Percentiles rank a stretch among this genome's conserved stretches.
These are phyloP conservation scores for Andrena bicolor DNA, from an alignment of 2,888 invertebrate genomes.

Conservation along the genomic window DNA sequence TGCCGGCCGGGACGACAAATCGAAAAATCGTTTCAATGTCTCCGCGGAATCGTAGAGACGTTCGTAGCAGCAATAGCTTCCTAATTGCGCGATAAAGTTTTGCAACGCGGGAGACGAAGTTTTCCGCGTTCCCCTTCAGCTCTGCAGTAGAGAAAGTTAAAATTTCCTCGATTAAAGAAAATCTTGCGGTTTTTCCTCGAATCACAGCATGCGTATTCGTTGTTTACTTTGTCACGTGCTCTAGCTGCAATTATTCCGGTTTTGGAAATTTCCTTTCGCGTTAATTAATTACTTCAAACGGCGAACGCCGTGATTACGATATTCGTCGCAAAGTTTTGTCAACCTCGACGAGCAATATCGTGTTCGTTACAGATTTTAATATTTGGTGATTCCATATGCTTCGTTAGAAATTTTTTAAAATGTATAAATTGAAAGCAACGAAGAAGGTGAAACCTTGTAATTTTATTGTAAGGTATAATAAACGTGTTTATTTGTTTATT, in stretches of 20 bases:
- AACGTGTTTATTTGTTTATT: no score
- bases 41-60: neutral
- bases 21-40: constrained; percentile 33
- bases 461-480: no score
- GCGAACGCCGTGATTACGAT: no score
- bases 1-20: constrained; percentile 24
- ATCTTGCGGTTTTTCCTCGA: neutral
- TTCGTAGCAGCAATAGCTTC: neutral
- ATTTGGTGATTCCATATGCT: no score
- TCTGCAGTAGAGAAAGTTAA: neutral
- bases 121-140: neutral
- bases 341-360: no score
- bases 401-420: no score
- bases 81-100: constrained; percentile 28
- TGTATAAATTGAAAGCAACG: no score
- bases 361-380: no score
- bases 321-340: no score
- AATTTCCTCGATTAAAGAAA: neutral
- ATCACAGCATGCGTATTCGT: no score
- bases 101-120: neutral
- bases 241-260: neutral
- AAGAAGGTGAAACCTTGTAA: no score
- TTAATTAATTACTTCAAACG: neutral
- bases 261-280: neutral
- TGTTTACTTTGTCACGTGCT: neutral